Percentiles rank a stretch among this genome's conserved stretches.
These are phyloP conservation scores for Rhingia rostrata DNA, from an alignment of 2,888 invertebrate species.

Conservation along the genomic window DNA sequence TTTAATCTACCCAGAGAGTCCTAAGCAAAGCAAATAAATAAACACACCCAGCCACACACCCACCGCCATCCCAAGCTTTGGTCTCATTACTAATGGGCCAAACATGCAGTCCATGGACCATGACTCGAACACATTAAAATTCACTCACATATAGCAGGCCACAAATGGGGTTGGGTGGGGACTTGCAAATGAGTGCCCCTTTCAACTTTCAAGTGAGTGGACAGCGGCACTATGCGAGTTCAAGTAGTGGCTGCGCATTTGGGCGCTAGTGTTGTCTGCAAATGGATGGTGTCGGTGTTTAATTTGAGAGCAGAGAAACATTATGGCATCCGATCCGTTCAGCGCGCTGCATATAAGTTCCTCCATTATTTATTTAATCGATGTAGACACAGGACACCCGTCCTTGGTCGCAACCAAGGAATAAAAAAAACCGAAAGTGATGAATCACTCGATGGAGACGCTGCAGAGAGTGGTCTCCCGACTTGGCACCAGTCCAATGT, in stretches of 20 bases:
- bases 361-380: slow-evolving; percentile 54
- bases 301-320: slow-evolving; percentile 62
- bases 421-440: slow-evolving; percentile 63
- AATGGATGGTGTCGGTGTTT: slow-evolving; percentile 65
- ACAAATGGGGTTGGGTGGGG: neutral
- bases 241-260: slow-evolving; percentile 39
- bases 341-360: slow-evolving; percentile 43
- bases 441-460: slow-evolving; percentile 54
- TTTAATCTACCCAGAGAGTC: slow-evolving; percentile 60
- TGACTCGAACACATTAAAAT: slow-evolving; percentile 65
- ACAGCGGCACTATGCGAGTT: neutral
- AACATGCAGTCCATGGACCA: slow-evolving; percentile 57
- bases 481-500: slow-evolving; percentile 61
- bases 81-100: slow-evolving; percentile 53
- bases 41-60: slow-evolving; percentile 43
- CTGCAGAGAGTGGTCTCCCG: slow-evolving; percentile 6
- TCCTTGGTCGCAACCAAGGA: neutral
- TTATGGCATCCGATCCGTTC: slow-evolving; percentile 26
- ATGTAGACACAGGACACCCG: slow-evolving; percentile 14
- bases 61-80: slow-evolving; percentile 30
- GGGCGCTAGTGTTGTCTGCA: slow-evolving; percentile 64
- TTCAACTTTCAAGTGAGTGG: slow-evolving; percentile 45
- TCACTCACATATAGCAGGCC: slow-evolving; percentile 27
- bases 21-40: slow-evolving; percentile 66
- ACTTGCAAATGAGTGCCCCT: slow-evolving; percentile 23